phyloP scores from a whole-genome alignment of 1,140 invertebrate species.

The Magallana ariakensis region DNA sequence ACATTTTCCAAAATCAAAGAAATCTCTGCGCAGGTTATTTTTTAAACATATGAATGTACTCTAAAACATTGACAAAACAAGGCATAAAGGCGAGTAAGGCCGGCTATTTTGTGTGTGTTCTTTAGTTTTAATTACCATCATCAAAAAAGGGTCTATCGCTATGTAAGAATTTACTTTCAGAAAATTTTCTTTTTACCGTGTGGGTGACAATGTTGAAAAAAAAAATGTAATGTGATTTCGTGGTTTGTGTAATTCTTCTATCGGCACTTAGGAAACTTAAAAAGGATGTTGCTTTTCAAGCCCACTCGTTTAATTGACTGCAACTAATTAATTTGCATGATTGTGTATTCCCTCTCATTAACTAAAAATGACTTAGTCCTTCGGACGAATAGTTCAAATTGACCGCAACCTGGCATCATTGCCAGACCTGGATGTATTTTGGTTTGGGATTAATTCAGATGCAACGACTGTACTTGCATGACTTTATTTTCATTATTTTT shows the following conservation, averaged over 20 bases:
- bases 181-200: not conserved
- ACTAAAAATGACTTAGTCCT: not conserved
- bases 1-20: not conserved
- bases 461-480: not conserved
- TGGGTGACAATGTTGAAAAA: not conserved
- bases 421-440: not conserved
- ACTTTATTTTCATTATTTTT: not conserved
- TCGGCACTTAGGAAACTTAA: not conserved
- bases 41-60: not conserved
- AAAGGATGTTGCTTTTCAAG: not conserved
- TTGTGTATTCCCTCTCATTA: not conserved
- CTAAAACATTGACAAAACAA: not conserved
- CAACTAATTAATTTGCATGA: not conserved
- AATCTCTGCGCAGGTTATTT: not conserved
- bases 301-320: not conserved
- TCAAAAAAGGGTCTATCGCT: not conserved
- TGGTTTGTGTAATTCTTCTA: not conserved
- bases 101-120: not conserved
- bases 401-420: not conserved
- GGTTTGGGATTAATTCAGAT: not conserved
- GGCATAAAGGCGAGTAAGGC: not conserved
- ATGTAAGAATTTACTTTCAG: not conserved
- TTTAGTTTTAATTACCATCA: not conserved
- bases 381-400: slow-evolving; percentile 8
- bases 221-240: not conserved